Evolutionary conservation across 1,140 invertebrate genomes (phyloP), one percentile per base, ranked within the genome.

Genomic region (Hyles euphorbiae): DNA sequence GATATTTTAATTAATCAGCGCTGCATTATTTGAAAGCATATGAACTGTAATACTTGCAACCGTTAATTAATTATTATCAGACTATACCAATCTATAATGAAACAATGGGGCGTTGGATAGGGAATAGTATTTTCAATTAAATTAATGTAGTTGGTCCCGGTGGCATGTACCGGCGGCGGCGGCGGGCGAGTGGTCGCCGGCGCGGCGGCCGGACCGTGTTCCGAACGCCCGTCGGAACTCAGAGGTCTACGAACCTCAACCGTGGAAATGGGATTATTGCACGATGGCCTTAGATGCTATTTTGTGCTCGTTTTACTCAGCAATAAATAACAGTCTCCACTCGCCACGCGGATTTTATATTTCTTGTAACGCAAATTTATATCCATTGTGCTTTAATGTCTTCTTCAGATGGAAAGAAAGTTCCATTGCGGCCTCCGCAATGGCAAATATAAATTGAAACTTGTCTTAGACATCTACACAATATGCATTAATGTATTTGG

Each of bases 181-280:
- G 73, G 74, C 75, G 36, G 36, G 36, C 36, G 36, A 40, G 73
- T 72, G 74, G 22, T 22, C 22, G 22, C 22, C 76, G 68, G 61
- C 68, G 62, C 60, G 46, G 60, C 7, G 48, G 53, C 4, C 58
- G 40, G 33, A 34, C 34, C 43, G 53, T 7, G 47, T 40, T 50
- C 58, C 59, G 60, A 32, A 3, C 51, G 45, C 43, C 11, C 50
- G 63, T 51, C 60, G 60, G 32, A 60, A 61, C 53, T 12, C 67
- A 61, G 70, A 68, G 80, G 79, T 83, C 81, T 82, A 70, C 79
- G 78, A 83, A 83, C 83, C 79, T 52, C 32, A 78, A 80, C 79
- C 79, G 76, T 82, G 76, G 78, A 83, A 83, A 83, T 79, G 72
- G 70, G 79, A 83, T 83, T 86, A 82, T 76, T 77, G 72, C 74